Conservation (phyloP, 2,888 invertebrate genomes). For the Drosophila anomelani region DNA sequence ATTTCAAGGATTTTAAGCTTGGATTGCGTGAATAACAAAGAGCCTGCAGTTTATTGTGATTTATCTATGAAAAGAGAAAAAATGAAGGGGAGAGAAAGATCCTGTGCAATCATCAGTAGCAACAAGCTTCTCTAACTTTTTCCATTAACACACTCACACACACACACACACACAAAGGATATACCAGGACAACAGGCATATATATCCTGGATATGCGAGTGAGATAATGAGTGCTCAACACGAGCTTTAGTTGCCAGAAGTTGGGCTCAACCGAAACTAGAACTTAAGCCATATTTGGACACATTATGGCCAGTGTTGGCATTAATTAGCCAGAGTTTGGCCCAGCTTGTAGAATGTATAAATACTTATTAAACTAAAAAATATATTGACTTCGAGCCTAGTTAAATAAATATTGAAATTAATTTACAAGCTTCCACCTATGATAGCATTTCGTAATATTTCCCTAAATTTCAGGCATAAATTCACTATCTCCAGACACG, state of each 20-base stretch:
- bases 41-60: constrained; percentile 43
- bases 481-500: not conserved
- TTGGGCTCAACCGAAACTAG: not conserved
- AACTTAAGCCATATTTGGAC: constrained; percentile 2
- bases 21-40: constrained; percentile 41
- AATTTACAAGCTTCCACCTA: not conserved
- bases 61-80: constrained; percentile 40
- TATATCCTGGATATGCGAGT: not conserved
- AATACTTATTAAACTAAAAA: not conserved
- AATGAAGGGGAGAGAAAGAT: too few relatives aligned
- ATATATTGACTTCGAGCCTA: not conserved
- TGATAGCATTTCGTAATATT: not conserved
- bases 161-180: constrained; percentile 35
- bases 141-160: constrained; percentile 54
- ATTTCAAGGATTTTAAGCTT: not conserved
- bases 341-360: not conserved
- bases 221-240: constrained; percentile 47
- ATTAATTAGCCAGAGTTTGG: constrained; percentile 23
- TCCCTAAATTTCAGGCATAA: not conserved
- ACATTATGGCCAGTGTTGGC: constrained; percentile 2
- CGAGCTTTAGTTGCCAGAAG: constrained; percentile 12
- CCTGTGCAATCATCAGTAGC: constrained; percentile 14
- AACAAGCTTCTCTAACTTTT: constrained; percentile 54
- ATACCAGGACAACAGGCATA: constrained; percentile 1
- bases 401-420: not conserved